A percentile compares a stretch with the other conserved stretches of the same genome.
Evolutionary conservation across 2,113 vertebrate genomes (phyloP).

Genomic region (Rattus rattus): DNA sequence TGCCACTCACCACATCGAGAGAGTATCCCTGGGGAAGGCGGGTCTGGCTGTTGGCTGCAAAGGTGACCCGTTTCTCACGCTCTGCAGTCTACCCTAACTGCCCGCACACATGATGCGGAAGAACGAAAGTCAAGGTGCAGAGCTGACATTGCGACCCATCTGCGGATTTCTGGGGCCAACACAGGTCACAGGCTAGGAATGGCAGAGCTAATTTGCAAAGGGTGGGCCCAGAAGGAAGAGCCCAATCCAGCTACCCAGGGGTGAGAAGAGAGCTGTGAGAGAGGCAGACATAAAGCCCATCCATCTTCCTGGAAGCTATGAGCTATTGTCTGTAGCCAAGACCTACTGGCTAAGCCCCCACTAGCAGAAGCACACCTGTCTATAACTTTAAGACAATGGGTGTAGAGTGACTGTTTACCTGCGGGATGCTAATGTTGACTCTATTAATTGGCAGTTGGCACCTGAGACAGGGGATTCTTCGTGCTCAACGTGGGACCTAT

Average conservation of each 20-base stretch:
- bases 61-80: not conserved
- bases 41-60: not conserved
- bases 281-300: not conserved
- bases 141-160: not conserved
- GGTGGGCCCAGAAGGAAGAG: not conserved
- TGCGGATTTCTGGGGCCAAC: not conserved
- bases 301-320: conserved; percentile 48
- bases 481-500: conserved; percentile 74
- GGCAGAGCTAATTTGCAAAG: not conserved
- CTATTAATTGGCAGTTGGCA: conserved; percentile 80
- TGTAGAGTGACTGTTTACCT: conserved; percentile 67
- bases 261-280: not conserved
- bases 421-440: conserved; percentile 69
- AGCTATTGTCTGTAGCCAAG: not conserved
- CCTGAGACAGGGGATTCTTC: conserved; percentile 70
- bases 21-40: not conserved
- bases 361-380: not conserved
- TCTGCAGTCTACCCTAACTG: not conserved
- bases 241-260: not conserved
- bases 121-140: not conserved
- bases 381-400: conserved; percentile 19
- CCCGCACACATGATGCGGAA: not conserved
- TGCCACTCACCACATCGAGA: not conserved
- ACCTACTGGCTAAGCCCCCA: not conserved
- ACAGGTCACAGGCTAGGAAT: not conserved